A percentile compares a stretch with the other conserved stretches of the same genome.
These are phyloP conservation scores for Hypena proboscidalis DNA, from an alignment of 2,888 invertebrate genomes.

Conservation along the genomic window DNA sequence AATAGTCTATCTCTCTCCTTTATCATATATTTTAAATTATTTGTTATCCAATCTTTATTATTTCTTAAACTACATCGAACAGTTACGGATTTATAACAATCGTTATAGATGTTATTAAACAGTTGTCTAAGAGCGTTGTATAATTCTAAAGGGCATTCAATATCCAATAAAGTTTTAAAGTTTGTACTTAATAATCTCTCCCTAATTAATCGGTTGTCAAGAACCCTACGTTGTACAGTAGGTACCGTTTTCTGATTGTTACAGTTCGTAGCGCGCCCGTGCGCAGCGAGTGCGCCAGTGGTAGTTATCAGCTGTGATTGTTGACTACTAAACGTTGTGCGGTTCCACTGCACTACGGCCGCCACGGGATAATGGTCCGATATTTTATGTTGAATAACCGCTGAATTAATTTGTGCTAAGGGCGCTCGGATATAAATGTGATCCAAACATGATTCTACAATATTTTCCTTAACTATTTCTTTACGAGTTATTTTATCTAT, in stretches of 20 bases:
- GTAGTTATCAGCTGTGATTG: too few relatives aligned
- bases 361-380: conserved; percentile 2
- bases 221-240: not conserved
- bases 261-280: too few relatives aligned
- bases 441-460: conserved; percentile 8
- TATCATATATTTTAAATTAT: not conserved
- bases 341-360: conserved; percentile 5
- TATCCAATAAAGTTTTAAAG: not conserved
- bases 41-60: not conserved
- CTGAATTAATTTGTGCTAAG: not conserved
- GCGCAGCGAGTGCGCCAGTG: too few relatives aligned
- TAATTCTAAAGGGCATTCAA: not conserved
- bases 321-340: not conserved
- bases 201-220: not conserved
- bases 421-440: conserved; percentile 4
- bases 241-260: not conserved
- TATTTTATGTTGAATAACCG: conserved; percentile 6
- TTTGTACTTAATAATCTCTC: not conserved
- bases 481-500: conserved; percentile 5
- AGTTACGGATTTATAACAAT: not conserved
- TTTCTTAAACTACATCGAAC: not conserved
- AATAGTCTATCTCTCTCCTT: conserved; percentile 1
- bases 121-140: not conserved
- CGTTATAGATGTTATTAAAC: not conserved
- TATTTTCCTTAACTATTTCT: conserved; percentile 3